Evolutionary conservation across 2,888 invertebrate genomes (phyloP).

Genomic region (Tiliacea citrago): DNA sequence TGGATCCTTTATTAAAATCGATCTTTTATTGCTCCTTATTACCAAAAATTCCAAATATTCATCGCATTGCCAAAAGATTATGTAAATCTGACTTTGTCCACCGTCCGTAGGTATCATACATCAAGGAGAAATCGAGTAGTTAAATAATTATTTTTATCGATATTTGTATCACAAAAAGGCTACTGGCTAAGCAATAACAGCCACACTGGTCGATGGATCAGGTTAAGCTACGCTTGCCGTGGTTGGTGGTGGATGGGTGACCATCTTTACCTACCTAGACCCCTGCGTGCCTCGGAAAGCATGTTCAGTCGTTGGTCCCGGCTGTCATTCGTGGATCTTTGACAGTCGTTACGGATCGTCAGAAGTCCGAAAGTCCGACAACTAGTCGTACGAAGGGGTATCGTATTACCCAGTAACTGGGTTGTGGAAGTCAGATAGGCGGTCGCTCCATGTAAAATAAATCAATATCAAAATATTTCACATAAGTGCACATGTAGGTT

Average conservation of each 20-base stretch:
- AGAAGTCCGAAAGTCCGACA: neutral
- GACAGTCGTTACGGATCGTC: no score
- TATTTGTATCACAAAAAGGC: conserved; percentile 3
- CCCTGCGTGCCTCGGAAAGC: neutral
- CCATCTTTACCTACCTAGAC: neutral
- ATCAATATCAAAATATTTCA: no score
- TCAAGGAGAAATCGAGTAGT: conserved; percentile 50
- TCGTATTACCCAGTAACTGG: neutral
- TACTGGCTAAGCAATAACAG: neutral
- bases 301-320: neutral
- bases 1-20: conserved; percentile 28
- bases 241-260: neutral
- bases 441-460: neutral
- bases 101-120: conserved; percentile 49
- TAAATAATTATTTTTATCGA: conserved; percentile 31
- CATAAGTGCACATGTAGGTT: no score
- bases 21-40: conserved; percentile 22
- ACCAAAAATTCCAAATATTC: conserved; percentile 35
- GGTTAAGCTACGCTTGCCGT: neutral
- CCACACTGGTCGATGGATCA: no score
- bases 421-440: neutral
- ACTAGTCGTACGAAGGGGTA: neutral
- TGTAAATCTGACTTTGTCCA: conserved; percentile 28
- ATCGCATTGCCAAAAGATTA: conserved; percentile 32
- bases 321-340: no score